These are phyloP conservation scores for Pycnomerus fuliginosus DNA, from an alignment of 2,888 invertebrate species.

Conservation along the genomic window DNA sequence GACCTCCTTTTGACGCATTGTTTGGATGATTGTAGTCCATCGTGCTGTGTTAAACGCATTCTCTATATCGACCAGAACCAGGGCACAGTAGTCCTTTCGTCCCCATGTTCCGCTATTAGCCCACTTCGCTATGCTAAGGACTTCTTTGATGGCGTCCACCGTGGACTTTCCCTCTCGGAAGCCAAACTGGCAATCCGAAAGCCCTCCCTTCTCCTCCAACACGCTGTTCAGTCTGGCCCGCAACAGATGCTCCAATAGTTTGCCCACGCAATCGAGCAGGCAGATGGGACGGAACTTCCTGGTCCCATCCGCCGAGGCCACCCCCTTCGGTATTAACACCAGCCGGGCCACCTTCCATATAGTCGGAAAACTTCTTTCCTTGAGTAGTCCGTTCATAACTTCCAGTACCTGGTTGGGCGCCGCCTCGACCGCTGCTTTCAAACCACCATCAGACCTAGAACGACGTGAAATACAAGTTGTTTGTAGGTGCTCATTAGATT, in stretches of 20 bases:
- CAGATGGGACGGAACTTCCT: conserved; percentile 1
- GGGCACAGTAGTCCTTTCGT: conserved; percentile 1
- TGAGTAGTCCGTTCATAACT: background rate
- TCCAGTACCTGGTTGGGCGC: background rate
- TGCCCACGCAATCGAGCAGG: background rate
- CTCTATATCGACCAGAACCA: background rate
- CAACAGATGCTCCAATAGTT: background rate
- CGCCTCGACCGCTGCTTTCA: conserved; percentile 15
- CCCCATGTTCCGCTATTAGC: background rate
- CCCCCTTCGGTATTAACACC: conserved; percentile 1
- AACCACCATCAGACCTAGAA: no score
- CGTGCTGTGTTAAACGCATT: conserved; percentile 5
- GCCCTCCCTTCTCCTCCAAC: background rate
- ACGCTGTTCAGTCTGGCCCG: background rate
- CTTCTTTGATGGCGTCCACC: conserved; percentile 3
- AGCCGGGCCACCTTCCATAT: conserved; percentile 2
- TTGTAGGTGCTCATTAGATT: no score
- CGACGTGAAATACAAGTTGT: no score
- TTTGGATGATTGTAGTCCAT: background rate
- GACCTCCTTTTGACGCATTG: background rate
- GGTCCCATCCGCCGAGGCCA: background rate
- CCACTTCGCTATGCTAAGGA: background rate
- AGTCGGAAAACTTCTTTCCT: conserved; percentile 1
- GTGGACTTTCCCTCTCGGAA: conserved; percentile 5
- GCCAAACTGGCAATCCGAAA: conserved; percentile 5